These are phyloP conservation scores for Teleopsis dalmanni DNA, from an alignment of 1,140 invertebrate genomes.

Conservation along the genomic window DNA sequence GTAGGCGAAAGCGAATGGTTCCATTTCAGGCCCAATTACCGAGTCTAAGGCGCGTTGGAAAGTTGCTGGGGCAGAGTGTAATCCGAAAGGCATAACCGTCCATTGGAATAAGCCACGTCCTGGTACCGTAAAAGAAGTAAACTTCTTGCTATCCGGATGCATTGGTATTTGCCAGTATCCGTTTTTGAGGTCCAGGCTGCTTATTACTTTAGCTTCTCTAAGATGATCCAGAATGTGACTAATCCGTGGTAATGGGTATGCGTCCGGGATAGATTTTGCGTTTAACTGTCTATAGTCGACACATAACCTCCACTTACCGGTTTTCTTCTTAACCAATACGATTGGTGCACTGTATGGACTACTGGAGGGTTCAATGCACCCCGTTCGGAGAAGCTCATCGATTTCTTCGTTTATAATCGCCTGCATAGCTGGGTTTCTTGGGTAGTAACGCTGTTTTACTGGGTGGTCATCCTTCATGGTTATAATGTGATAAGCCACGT, in stretches of 20 bases:
- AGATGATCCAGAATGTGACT: conserved; percentile 4
- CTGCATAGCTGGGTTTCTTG: conserved; percentile 12
- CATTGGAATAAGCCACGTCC: conserved; percentile 1
- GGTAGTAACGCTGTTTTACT: conserved; percentile 11
- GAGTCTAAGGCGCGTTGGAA: too few species aligned
- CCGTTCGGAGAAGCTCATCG: conserved; percentile 11
- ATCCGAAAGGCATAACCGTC: conserved; percentile 7
- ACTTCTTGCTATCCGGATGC: background rate
- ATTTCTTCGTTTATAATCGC: conserved; percentile 11
- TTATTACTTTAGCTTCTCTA: conserved; percentile 7
- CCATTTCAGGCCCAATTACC: conserved; percentile 14
- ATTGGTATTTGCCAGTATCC: conserved; percentile 9
- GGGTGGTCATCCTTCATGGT: too few species aligned
- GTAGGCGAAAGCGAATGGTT: conserved; percentile 14
- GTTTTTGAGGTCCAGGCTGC: conserved; percentile 3
- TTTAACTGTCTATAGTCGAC: conserved; percentile 5
- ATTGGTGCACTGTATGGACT: conserved; percentile 14
- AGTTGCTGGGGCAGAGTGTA: conserved; percentile 2
- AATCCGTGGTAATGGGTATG: conserved; percentile 10
- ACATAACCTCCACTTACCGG: conserved; percentile 6
- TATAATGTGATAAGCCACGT: too few species aligned
- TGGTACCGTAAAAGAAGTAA: conserved; percentile 13
- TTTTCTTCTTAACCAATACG: conserved; percentile 1
- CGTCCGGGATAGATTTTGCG: conserved; percentile 2
- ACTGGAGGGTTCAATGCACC: conserved; percentile 12